These are phyloP conservation scores for Zaprionus ornatus DNA, from an alignment of 1,140 invertebrate species.

Conservation along the genomic window DNA sequence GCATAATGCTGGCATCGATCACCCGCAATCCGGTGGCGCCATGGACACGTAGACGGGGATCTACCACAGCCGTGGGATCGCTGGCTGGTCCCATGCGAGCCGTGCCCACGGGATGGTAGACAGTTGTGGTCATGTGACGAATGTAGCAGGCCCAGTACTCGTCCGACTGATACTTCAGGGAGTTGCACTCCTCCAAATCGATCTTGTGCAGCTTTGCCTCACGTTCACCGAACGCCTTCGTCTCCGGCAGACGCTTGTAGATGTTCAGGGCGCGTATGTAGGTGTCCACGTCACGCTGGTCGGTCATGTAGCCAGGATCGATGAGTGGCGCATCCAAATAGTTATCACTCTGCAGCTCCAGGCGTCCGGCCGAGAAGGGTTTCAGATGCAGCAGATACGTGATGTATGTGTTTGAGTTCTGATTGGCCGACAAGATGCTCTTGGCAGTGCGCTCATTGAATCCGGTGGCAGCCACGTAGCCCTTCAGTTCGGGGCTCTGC, in stretches of 20 bases:
- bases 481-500: conserved; percentile 74
- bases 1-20: conserved; percentile 92
- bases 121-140: conserved; percentile 86
- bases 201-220: conserved; percentile 83
- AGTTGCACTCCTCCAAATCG: conserved; percentile 83
- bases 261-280: conserved; percentile 88
- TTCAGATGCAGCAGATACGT: conserved; percentile 85
- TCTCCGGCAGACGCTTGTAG: conserved; percentile 85
- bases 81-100: conserved; percentile 90
- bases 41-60: conserved; percentile 88
- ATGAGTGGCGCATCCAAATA: conserved; percentile 88
- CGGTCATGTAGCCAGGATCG: conserved; percentile 92
- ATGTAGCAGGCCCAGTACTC: conserved; percentile 88
- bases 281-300: conserved; percentile 89
- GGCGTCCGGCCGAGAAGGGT: conserved; percentile 84
- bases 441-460: conserved; percentile 84
- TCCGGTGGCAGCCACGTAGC: conserved; percentile 77
- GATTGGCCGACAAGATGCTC: conserved; percentile 83
- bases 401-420: conserved; percentile 83
- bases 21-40: conserved; percentile 89
- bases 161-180: conserved; percentile 84
- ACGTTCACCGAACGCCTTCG: conserved; percentile 84
- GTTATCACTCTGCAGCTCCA: conserved; percentile 79
- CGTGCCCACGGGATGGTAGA: conserved; percentile 90
- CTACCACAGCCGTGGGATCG: conserved; percentile 88